phyloP scores from a whole-genome alignment of 2,888 invertebrate genomes.

The Campoletis raptor region DNA sequence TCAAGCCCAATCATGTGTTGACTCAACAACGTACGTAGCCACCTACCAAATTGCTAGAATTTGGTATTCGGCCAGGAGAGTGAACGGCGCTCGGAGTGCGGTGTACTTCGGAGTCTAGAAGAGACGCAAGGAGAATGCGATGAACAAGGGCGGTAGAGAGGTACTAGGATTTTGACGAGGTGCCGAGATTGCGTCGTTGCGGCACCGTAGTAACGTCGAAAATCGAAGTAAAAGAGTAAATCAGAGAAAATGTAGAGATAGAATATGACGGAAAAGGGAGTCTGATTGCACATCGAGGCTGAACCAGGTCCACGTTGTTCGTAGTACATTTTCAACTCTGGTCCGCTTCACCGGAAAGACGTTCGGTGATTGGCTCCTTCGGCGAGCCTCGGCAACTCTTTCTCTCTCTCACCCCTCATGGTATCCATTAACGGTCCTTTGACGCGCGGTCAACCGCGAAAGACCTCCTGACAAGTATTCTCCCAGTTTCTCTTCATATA shows the following conservation, averaged over 20 bases:
- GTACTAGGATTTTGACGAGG: conserved; percentile 65
- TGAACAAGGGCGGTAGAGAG: conserved; percentile 71
- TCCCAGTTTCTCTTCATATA: conserved; percentile 56
- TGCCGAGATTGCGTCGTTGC: conserved; percentile 18
- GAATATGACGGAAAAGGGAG: conserved; percentile 74
- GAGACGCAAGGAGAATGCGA: conserved; percentile 71
- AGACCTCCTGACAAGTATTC: conserved; percentile 47
- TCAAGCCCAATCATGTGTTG: conserved; percentile 85
- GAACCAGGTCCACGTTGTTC: conserved; percentile 82
- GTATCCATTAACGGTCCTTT: conserved; percentile 60
- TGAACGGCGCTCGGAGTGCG: conserved; percentile 68
- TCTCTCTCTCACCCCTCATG: conserved; percentile 70
- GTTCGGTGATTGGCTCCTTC: conserved; percentile 83
- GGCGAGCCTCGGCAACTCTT: conserved; percentile 70
- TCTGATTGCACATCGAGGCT: conserved; percentile 85
- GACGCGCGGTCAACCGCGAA: conserved; percentile 60
- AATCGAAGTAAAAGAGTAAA: conserved; percentile 33
- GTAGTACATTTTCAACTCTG: conserved; percentile 75
- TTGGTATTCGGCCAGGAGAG: conserved; percentile 85
- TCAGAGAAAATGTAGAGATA: conserved; percentile 55
- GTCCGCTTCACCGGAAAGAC: conserved; percentile 83
- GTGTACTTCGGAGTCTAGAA: conserved; percentile 64
- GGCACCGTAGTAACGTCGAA: conserved; percentile 21
- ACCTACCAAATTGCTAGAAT: conserved; percentile 84
- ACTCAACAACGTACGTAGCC: conserved; percentile 84